phyloP scores from a whole-genome alignment of 92 coral and sea anemone genomes.

The Diadumene lineata region DNA sequence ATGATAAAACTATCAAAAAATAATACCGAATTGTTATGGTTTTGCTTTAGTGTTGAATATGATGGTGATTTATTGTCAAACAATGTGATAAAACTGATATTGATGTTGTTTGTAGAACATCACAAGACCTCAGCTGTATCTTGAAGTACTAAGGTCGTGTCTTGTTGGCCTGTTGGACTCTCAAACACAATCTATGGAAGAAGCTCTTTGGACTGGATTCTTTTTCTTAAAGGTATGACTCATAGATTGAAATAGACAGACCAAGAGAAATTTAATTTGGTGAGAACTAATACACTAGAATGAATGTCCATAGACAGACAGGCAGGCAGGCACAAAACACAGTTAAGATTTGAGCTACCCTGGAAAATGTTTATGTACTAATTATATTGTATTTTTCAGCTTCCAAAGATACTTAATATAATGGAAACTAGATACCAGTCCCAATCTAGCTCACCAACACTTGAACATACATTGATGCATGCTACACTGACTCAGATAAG shows the following conservation, averaged over 20 bases:
- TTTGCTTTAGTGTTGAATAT: background rate
- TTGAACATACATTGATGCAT: constrained; percentile 67
- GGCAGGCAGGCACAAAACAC: background rate
- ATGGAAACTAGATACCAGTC: constrained; percentile 75
- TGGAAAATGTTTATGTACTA: too few species aligned
- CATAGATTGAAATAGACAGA: background rate
- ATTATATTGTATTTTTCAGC: constrained; percentile 28
- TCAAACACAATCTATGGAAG: constrained; percentile 62
- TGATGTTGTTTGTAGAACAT: constrained; percentile 69
- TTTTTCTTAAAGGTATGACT: constrained; percentile 71
- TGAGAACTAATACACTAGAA: background rate
- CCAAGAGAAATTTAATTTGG: background rate
- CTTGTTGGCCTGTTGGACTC: constrained; percentile 79
- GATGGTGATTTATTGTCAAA: background rate
- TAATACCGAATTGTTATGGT: too few species aligned
- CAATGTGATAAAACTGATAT: background rate
- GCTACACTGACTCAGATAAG: constrained; percentile 74
- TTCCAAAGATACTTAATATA: constrained; percentile 66
- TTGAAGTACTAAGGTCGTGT: constrained; percentile 83
- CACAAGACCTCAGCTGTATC: constrained; percentile 80
- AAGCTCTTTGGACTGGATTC: constrained; percentile 85
- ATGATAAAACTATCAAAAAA: too few species aligned
- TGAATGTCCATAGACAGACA: background rate
- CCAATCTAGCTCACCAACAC: constrained; percentile 36
- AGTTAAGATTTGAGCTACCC: background rate